phyloP scores from a whole-genome alignment of 2,888 invertebrate species.

The Neoitamus cyanurus region DNA sequence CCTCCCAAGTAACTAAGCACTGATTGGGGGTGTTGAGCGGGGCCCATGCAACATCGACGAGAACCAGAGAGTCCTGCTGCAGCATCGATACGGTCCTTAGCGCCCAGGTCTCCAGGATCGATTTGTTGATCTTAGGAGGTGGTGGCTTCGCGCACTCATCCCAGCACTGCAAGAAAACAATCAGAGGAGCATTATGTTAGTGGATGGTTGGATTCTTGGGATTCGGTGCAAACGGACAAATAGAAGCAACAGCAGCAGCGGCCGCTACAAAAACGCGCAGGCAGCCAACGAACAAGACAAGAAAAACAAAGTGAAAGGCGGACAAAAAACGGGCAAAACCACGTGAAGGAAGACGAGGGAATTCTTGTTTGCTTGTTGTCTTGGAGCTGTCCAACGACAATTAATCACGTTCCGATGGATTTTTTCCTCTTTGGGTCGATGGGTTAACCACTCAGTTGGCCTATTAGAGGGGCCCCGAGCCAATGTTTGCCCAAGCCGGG shows the following conservation, averaged over 20 bases:
- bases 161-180: conserved; percentile 61
- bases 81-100: conserved; percentile 63
- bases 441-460: conserved; percentile 33
- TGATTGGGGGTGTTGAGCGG: conserved; percentile 61
- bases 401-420: conserved; percentile 50
- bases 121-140: conserved; percentile 60
- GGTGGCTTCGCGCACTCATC: conserved; percentile 60
- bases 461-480: conserved; percentile 42
- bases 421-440: conserved; percentile 34
- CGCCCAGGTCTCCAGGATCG: conserved; percentile 61
- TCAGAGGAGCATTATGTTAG: conserved; percentile 33
- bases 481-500: conserved; percentile 42
- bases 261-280: neutral
- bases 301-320: conserved; percentile 6
- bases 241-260: neutral
- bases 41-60: conserved; percentile 65
- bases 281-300: neutral
- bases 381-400: conserved; percentile 41
- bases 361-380: conserved; percentile 39
- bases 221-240: neutral
- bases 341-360: conserved; percentile 19
- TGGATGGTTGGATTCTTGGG: neutral
- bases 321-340: neutral
- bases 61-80: conserved; percentile 64
- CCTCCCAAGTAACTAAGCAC: conserved; percentile 66